These are phyloP conservation scores for Tychaedon coryphoeus DNA, from an alignment of 2,113 vertebrate genomes.

Conservation along the genomic window DNA sequence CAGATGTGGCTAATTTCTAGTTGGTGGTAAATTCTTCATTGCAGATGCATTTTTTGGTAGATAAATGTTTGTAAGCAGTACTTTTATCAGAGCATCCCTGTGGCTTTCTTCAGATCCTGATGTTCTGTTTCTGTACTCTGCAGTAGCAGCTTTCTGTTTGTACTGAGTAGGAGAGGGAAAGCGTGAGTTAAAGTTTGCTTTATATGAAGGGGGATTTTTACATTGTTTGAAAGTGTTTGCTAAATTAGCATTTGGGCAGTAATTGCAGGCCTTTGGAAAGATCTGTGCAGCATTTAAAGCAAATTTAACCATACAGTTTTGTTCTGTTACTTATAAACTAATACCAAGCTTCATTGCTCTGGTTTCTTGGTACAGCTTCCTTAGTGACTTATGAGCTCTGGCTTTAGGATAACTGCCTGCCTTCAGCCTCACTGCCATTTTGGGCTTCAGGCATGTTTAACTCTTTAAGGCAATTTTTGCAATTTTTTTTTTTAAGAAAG, in stretches of 20 bases:
- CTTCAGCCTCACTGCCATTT: constrained; percentile 10
- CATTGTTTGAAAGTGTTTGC: not conserved
- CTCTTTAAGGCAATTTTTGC: not conserved
- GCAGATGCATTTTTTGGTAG: not conserved
- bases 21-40: not conserved
- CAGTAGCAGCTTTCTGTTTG: not conserved
- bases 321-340: not conserved
- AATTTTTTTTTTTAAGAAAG: not conserved
- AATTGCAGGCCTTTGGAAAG: not conserved
- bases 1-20: not conserved
- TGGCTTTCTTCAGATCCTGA: not conserved
- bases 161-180: not conserved
- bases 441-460: not conserved
- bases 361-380: not conserved
- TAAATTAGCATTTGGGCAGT: not conserved
- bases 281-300: not conserved
- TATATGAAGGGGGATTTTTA: not conserved
- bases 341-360: not conserved
- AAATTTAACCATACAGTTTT: not conserved
- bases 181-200: constrained; percentile 28
- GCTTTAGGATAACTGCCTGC: not conserved
- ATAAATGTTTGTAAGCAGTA: not conserved
- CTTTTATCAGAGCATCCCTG: not conserved
- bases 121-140: not conserved
- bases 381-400: not conserved